phyloP scores from a whole-genome alignment of 2,113 vertebrate genomes.

The Pontoporia blainvillei region DNA sequence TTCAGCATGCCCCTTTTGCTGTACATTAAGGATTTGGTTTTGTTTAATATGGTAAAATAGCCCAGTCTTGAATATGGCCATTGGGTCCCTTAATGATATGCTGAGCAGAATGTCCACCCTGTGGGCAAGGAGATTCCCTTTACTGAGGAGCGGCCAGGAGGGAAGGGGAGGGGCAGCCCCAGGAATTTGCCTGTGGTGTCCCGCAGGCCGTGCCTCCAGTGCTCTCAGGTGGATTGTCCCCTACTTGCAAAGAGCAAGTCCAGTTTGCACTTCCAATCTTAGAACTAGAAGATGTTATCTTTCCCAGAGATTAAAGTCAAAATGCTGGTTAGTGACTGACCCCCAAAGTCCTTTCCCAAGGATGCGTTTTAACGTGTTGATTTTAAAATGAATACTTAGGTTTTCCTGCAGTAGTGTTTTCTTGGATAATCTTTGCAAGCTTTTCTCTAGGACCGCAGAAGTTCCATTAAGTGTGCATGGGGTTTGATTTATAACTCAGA shows the following conservation, averaged over 20 bases:
- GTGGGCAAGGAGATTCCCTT: not conserved
- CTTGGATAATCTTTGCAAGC: not conserved
- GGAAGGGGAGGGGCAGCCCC: not conserved
- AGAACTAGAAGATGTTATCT: not conserved
- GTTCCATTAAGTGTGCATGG: not conserved
- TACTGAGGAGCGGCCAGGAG: not conserved
- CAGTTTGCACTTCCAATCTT: not conserved
- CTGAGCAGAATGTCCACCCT: not conserved
- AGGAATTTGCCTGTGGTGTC: not conserved
- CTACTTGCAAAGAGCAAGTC: not conserved
- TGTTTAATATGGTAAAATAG: not conserved
- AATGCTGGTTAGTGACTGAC: not conserved
- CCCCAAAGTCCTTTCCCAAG: not conserved
- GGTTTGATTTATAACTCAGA: conserved; percentile 31
- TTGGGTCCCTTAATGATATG: not conserved
- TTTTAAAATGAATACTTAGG: not conserved
- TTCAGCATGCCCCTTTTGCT: not conserved
- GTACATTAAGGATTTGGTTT: not conserved
- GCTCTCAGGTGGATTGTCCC: not conserved
- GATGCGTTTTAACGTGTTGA: not conserved
- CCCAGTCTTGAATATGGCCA: not conserved
- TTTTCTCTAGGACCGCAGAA: conserved; percentile 37
- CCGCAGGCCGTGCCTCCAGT: not conserved
- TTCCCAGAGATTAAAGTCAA: not conserved
- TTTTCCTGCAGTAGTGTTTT: conserved; percentile 6